Percentiles rank a stretch among this genome's conserved stretches.
These are phyloP conservation scores for Exocentrus adspersus DNA, from an alignment of 2,888 invertebrate genomes.

Conservation along the genomic window DNA sequence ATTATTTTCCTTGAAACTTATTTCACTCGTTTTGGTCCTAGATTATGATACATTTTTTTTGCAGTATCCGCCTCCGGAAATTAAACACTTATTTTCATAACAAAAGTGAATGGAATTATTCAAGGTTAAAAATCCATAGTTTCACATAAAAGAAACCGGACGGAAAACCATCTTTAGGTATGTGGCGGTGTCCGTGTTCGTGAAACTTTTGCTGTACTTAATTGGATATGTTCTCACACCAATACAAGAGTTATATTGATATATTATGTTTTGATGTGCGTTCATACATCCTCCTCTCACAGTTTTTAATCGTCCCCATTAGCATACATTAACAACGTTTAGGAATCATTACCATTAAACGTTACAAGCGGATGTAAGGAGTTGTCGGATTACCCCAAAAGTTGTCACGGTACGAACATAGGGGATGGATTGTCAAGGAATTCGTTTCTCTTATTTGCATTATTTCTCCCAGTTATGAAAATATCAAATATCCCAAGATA, in stretches of 20 bases:
- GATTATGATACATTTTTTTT: no score
- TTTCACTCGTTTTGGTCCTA: no score
- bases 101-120: background rate
- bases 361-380: background rate
- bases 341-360: constrained; percentile 11
- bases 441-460: no score
- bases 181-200: background rate
- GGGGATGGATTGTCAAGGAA: no score
- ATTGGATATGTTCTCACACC: constrained; percentile 3
- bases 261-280: background rate
- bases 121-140: background rate
- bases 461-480: no score
- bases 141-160: background rate
- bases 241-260: background rate
- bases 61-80: no score
- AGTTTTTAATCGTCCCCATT: constrained; percentile 12
- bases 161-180: background rate
- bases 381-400: no score
- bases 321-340: constrained; percentile 14
- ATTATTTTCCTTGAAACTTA: no score
- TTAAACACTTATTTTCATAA: background rate
- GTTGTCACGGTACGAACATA: no score
- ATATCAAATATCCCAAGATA: no score
- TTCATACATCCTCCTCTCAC: constrained; percentile 11
- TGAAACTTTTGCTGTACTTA: background rate